A percentile compares a stretch with the other conserved stretches of the same genome.
These are phyloP conservation scores for Gallirallus australis DNA, from an alignment of 2,797 vertebrate genomes.

Conservation along the genomic window DNA sequence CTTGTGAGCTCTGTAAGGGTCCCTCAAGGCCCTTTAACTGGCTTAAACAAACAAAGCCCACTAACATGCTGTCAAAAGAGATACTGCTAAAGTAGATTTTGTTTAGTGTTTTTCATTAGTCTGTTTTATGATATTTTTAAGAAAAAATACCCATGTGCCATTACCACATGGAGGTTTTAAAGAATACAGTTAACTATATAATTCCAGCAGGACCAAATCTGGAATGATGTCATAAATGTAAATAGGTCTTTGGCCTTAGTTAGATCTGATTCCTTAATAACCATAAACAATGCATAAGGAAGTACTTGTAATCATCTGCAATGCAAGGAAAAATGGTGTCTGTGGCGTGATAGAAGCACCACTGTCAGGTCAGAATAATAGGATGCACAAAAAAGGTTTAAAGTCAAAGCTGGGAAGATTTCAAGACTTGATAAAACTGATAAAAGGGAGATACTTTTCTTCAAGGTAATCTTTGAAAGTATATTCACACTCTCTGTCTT, in stretches of 20 bases:
- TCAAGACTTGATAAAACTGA: background rate
- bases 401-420: background rate
- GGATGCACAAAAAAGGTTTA: background rate
- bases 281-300: background rate
- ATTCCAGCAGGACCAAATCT: background rate
- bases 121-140: background rate
- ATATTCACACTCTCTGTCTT: background rate
- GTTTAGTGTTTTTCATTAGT: background rate
- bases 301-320: background rate
- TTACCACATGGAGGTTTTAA: background rate
- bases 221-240: background rate
- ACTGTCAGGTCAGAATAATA: background rate
- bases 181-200: background rate
- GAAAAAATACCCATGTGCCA: background rate
- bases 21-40: background rate
- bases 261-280: background rate
- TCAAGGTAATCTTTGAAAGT: background rate
- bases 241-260: background rate
- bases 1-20: slow-evolving; percentile 2
- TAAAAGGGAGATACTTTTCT: background rate
- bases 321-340: background rate
- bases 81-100: background rate
- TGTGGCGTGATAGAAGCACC: fast-evolving
- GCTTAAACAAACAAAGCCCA: background rate
- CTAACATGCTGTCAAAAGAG: background rate